phyloP scores from a whole-genome alignment of 2,888 invertebrate genomes.

The Eucera pruinosa region DNA sequence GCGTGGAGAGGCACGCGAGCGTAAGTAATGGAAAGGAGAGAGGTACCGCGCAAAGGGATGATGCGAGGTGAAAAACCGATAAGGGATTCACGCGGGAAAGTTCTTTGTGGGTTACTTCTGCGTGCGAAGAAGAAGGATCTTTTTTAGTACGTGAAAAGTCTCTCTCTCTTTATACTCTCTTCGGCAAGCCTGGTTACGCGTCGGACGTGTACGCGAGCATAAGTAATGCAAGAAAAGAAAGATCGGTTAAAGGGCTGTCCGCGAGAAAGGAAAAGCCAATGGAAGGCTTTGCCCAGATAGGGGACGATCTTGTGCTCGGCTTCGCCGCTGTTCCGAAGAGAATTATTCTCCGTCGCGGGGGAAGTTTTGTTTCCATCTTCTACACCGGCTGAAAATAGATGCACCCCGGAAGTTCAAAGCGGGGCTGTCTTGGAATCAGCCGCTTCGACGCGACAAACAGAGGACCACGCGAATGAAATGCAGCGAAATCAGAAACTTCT shows the following conservation, averaged over 20 bases:
- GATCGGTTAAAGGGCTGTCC: conserved; percentile 46
- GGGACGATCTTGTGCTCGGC: conserved; percentile 39
- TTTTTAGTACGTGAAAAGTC: conserved; percentile 60
- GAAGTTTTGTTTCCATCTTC: conserved; percentile 29
- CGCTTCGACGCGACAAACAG: not conserved
- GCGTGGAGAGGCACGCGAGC: conserved; percentile 50
- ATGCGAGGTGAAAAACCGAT: conserved; percentile 60
- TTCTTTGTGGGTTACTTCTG: conserved; percentile 58
- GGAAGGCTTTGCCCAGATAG: conserved; percentile 46
- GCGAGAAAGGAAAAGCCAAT: conserved; percentile 44
- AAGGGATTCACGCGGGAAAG: conserved; percentile 47
- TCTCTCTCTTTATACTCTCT: conserved; percentile 25
- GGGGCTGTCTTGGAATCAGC: not conserved
- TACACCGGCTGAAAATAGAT: conserved; percentile 24
- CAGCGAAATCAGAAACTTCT: conserved; percentile 20
- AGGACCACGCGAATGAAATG: not conserved
- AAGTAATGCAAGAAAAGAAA: conserved; percentile 57
- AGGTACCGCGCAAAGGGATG: conserved; percentile 50
- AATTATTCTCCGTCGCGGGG: conserved; percentile 47
- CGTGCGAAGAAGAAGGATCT: conserved; percentile 59
- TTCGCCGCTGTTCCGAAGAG: conserved; percentile 38
- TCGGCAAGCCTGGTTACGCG: conserved; percentile 41
- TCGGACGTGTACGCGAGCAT: conserved; percentile 53
- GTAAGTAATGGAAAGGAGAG: conserved; percentile 51
- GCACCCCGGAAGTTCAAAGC: conserved; percentile 1